Base-by-base conservation (phyloP, 1,140 invertebrate genomes). In the Euborellia annulipes region DNA sequence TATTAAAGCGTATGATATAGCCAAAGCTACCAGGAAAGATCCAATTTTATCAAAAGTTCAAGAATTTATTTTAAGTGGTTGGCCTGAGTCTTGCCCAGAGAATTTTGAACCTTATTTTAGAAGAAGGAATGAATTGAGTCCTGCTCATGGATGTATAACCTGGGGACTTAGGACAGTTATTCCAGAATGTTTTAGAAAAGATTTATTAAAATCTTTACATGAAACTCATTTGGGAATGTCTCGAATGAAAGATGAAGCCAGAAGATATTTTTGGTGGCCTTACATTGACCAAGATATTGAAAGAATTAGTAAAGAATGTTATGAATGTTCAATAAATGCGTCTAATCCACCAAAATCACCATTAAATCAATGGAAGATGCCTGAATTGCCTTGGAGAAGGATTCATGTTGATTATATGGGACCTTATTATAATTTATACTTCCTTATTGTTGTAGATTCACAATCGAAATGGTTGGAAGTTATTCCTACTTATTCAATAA, bases 181-280 rank as follows among this genome's bases (percentile, higher is more conserved):
- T 22, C 64, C 61, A 3, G 6, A 38, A 17, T 42, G 23, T 21
- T 41, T 58, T 8, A 52, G 40, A 16, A 32, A 32, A 18, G 17
- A 34, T 11, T 47, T 60, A 8, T 43, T 66, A 14, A 22, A 55
- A 21, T 36, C 56, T 21, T 43, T 68, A 6, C 63, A 66, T 55
- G 27, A 41, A 9, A 52, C 45, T 19, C 62, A 65, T 45, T 49
- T 51, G 9, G 63, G 63, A 4, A 57, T 55, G 4, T 27, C 38
- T 19, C 18, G 34, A 9, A 68, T 65, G 60, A 69, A 68, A 47
- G 43, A 50, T 3, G 22, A 62, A 7, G 65, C 63, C 4, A 21
- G 60, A 19, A 52, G 37, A 18, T 55, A 60, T 46, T 49, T 63
- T 22, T 67, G 57, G 54, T 68, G 58, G 58, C 58, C 56, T 11